Evolutionary conservation across 2,888 invertebrate species (phyloP).

Genomic region (Philereme vetulata): DNA sequence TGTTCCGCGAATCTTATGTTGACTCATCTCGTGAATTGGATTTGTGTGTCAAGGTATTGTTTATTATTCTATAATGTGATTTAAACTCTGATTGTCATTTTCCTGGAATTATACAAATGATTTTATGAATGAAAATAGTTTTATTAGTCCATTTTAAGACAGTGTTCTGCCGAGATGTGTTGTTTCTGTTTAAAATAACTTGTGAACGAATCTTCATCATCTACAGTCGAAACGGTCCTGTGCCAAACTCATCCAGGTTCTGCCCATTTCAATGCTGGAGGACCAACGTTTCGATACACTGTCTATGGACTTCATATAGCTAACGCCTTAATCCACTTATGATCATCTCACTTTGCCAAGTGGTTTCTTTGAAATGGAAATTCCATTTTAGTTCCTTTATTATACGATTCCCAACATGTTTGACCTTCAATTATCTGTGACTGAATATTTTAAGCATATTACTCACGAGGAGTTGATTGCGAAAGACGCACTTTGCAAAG

Average conservation of each 20-base stretch:
- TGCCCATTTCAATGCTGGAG: too few relatives aligned
- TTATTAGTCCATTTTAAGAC: not conserved
- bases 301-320: too few relatives aligned
- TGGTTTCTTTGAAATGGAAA: too few relatives aligned
- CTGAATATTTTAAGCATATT: too few relatives aligned
- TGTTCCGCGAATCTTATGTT: slow-evolving; percentile 20
- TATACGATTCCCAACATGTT: too few relatives aligned
- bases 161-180: not conserved
- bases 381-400: too few relatives aligned
- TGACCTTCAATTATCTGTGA: too few relatives aligned
- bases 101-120: slow-evolving; percentile 18
- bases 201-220: not conserved
- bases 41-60: slow-evolving; percentile 31
- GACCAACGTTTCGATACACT: too few relatives aligned
- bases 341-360: too few relatives aligned
- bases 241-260: not conserved
- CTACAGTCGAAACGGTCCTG: not conserved
- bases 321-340: too few relatives aligned
- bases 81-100: slow-evolving; percentile 7
- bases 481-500: not conserved
- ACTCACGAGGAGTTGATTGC: too few relatives aligned
- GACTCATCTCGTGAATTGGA: slow-evolving; percentile 20
- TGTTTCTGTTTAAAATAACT: not conserved
- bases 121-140: slow-evolving; percentile 15
- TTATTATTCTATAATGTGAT: not conserved